Evolutionary conservation across 1,140 invertebrate species (phyloP).

Genomic region (Lepidostoma basale): DNA sequence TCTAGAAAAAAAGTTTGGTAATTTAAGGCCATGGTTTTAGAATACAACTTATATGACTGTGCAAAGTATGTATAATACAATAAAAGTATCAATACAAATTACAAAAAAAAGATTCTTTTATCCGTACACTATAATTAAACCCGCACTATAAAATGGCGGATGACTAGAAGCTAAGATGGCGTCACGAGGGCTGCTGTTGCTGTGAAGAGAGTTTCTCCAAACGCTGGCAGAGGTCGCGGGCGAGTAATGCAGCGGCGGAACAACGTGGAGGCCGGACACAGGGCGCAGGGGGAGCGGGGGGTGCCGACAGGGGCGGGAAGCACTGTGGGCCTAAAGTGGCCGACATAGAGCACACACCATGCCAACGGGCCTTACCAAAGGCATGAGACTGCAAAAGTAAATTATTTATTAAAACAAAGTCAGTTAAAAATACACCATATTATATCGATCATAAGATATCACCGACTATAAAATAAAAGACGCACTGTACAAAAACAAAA

Average conservation of each 20-base stretch:
- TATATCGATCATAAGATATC: too few relatives aligned
- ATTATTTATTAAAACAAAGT: too few relatives aligned
- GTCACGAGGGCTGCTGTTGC: constrained; percentile 42
- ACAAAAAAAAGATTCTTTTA: too few relatives aligned
- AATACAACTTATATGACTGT: too few relatives aligned
- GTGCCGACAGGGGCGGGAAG: constrained; percentile 1
- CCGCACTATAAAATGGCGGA: background rate
- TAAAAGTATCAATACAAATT: background rate
- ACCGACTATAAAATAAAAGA: too few relatives aligned
- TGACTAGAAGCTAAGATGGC: constrained; percentile 41
- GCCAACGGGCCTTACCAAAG: constrained; percentile 75
- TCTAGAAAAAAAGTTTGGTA: too few relatives aligned
- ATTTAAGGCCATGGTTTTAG: too few relatives aligned
- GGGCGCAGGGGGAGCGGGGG: background rate
- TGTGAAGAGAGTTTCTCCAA: constrained; percentile 39
- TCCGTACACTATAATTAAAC: too few relatives aligned
- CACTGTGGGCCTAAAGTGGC: background rate
- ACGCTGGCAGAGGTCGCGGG: constrained; percentile 41
- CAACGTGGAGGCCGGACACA: constrained; percentile 27
- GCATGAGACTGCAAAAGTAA: constrained; percentile 70
- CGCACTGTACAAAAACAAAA: too few relatives aligned
- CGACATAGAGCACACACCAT: constrained; percentile 63
- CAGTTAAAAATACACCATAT: too few relatives aligned
- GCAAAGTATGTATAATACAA: too few relatives aligned
- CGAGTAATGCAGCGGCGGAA: constrained; percentile 32